Base-by-base conservation (phyloP, 2,113 vertebrate species). In the Bostrychus sinensis region DNA sequence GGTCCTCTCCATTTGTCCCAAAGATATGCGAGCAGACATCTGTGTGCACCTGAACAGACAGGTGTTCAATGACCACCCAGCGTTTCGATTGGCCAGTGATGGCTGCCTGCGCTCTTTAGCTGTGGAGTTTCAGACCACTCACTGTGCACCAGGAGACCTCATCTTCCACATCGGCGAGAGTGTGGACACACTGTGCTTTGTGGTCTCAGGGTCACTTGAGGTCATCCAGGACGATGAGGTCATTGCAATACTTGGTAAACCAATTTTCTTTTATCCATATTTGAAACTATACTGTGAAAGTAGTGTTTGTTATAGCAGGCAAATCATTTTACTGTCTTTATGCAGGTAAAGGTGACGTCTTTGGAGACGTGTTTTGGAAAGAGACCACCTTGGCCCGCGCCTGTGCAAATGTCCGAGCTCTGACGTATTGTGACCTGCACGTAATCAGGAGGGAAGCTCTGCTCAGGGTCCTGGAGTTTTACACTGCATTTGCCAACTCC, bases 221-320 rank as follows among this genome's bases (percentile, higher is more conserved):
- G 97, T 99, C 89, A 99, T 99, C 86, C 97, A 99, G 87, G 97
- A 99, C 50, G 97, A 99, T 0, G 97, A 99, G 86, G 96, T 99
- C 91, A 95, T 98, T 69, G 96, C 96, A 80, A 99, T 99, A 85
- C 92, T 99, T 82, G 97, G 97, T 99, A 93, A 86, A 50, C 2
- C 10, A 4, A 43, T 3, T 10, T n/a, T 30, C 28, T 10, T 13
- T 38, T 30, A 22, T 36, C 30, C 5, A 45, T 45, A 19, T 9
- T 17, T 10, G 4, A 34, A 20, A 19, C n/a, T 54, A 30, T 20
- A 11, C 48, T 8, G 9, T 3, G 12, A 38, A 13, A 10, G 9
- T 38, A 13, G n/a, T n/a, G n/a, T n/a, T n/a, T n/a, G n/a, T n/a
- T n/a, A n/a, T n/a, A n/a, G n/a, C n/a, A n/a, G n/a, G n/a, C n/a